Evolutionary conservation across 2,797 vertebrate species (phyloP).

Genomic region (Etheostoma nigrum): DNA sequence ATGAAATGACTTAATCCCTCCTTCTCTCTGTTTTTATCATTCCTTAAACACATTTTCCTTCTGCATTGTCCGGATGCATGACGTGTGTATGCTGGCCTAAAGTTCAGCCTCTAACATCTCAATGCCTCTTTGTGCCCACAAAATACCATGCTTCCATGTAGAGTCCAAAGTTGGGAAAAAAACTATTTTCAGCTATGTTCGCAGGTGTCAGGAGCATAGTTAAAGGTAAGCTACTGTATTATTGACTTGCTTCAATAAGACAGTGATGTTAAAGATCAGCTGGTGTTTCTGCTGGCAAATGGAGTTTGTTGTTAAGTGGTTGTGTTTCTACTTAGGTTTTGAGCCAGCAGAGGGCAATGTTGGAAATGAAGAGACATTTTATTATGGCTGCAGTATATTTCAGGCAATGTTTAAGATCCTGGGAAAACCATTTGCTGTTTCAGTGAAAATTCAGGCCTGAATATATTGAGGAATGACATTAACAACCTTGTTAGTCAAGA

Average conservation of each 20-base stretch:
- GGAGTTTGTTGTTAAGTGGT: not conserved
- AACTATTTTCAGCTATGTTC: not conserved
- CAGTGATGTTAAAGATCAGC: not conserved
- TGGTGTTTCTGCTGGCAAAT: not conserved
- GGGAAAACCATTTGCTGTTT: not conserved
- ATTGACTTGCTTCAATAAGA: not conserved
- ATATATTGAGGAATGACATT: not conserved
- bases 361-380: conserved; percentile 20
- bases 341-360: conserved; percentile 66
- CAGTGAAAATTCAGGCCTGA: not conserved
- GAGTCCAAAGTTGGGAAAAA: not conserved
- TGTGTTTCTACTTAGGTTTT: conserved; percentile 3
- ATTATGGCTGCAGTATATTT: conserved; percentile 1
- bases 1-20: not conserved
- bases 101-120: conserved; percentile 35
- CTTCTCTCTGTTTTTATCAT: conserved; percentile 20
- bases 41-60: conserved; percentile 30
- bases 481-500: not conserved
- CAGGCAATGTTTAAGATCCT: not conserved
- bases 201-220: not conserved
- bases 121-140: not conserved
- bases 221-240: not conserved
- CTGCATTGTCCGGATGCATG: conserved; percentile 34
- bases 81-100: conserved; percentile 16
- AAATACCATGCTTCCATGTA: not conserved